Evolutionary conservation across 2,113 vertebrate species (phyloP).

Genomic region (Microtus ochrogaster): DNA sequence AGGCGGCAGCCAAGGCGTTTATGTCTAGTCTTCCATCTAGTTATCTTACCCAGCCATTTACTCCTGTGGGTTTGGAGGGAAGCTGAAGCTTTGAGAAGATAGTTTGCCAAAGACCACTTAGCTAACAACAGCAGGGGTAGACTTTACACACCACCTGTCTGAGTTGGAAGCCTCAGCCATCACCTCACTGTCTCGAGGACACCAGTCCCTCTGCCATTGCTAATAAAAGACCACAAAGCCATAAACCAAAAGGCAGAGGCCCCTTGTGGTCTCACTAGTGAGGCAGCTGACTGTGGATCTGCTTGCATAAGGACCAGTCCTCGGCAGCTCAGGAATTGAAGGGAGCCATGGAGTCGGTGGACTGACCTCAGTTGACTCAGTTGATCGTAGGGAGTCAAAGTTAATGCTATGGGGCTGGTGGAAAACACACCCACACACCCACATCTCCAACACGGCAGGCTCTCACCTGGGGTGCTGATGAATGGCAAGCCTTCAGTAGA

Average conservation of each 20-base stretch:
- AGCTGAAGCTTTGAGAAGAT: neutral
- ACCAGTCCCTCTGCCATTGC: neutral
- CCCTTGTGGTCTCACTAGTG: neutral
- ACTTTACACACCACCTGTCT: neutral
- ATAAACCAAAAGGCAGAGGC: rapidly evolving
- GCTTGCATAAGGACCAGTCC: neutral
- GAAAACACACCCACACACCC: neutral
- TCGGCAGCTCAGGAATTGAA: neutral
- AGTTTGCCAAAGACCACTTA: neutral
- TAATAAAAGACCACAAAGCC: neutral
- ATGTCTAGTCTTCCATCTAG: too few species aligned
- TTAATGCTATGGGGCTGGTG: neutral
- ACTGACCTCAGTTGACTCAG: neutral
- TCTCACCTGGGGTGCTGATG: neutral
- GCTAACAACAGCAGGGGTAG: neutral
- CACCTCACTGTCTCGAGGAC: neutral
- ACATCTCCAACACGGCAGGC: neutral
- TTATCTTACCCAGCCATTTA: neutral
- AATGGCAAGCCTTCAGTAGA: neutral
- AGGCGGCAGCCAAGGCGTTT: neutral
- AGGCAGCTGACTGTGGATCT: neutral
- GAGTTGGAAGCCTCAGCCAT: neutral
- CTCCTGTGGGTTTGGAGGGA: neutral
- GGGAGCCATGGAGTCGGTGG: neutral
- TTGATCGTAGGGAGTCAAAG: neutral